phyloP scores from a whole-genome alignment of 2,888 invertebrate genomes.

The Eupithecia dodoneata region DNA sequence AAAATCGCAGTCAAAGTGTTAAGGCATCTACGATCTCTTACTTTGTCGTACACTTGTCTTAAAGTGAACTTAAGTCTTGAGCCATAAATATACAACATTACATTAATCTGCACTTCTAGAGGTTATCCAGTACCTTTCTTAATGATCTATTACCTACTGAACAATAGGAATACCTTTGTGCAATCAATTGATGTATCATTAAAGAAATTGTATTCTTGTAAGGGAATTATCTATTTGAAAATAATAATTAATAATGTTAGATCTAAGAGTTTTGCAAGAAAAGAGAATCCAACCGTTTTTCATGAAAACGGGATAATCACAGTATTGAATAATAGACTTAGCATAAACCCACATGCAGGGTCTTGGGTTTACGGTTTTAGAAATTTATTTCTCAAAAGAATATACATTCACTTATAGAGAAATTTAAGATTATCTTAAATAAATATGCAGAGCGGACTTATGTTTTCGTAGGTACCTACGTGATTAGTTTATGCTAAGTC shows the following conservation, averaged over 20 bases:
- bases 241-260: neutral
- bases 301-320: neutral
- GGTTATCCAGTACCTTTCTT: slow-evolving; percentile 27
- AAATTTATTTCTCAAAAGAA: too few relatives aligned
- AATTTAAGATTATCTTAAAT: too few relatives aligned
- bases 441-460: too few relatives aligned
- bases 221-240: slow-evolving; percentile 33
- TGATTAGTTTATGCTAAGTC: too few relatives aligned
- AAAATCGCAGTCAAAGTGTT: too few relatives aligned
- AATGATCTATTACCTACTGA: slow-evolving; percentile 39
- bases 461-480: too few relatives aligned
- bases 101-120: neutral
- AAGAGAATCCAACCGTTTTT: neutral
- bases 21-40: neutral
- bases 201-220: slow-evolving; percentile 57
- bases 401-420: too few relatives aligned
- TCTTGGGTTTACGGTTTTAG: too few relatives aligned
- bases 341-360: neutral
- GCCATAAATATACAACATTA: neutral
- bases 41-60: neutral
- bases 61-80: neutral
- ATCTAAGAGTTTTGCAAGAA: neutral
- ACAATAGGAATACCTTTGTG: slow-evolving; percentile 58
- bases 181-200: slow-evolving; percentile 56
- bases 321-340: neutral